Conservation (phyloP, 2,113 vertebrate species). For the Morone saxatilis region DNA sequence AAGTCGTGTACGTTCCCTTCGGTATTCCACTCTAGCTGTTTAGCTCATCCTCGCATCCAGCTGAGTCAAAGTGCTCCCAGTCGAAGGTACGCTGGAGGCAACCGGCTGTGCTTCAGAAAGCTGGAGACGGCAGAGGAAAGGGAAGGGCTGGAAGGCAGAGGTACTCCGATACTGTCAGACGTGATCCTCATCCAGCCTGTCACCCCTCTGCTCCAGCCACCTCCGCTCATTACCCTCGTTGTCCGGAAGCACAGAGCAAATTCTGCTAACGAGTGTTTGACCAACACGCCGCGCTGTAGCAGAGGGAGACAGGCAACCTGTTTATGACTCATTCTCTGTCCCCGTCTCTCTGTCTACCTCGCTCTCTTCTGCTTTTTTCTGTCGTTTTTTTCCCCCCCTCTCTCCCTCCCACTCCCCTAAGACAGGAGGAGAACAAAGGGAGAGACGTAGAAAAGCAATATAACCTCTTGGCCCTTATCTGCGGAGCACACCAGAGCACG, state of each 20-base stretch:
- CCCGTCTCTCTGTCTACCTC: not conserved
- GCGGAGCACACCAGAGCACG: slow-evolving; percentile 68
- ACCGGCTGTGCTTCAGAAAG: slow-evolving; percentile 40
- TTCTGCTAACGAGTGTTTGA: slow-evolving; percentile 76
- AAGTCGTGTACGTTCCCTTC: slow-evolving; percentile 55
- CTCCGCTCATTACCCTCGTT: slow-evolving; percentile 65
- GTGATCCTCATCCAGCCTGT: slow-evolving; percentile 58
- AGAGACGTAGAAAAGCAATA: slow-evolving; percentile 72
- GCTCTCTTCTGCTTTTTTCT: slow-evolving; percentile 4
- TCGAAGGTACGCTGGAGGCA: slow-evolving; percentile 64
- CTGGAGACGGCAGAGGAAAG: slow-evolving; percentile 33
- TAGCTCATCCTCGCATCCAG: slow-evolving; percentile 67
- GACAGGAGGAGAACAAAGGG: slow-evolving; percentile 73
- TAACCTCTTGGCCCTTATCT: slow-evolving; percentile 76
- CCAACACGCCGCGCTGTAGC: slow-evolving; percentile 54
- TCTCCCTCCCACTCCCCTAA: slow-evolving; percentile 49
- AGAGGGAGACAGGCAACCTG: slow-evolving; percentile 65
- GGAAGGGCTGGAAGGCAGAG: slow-evolving; percentile 57
- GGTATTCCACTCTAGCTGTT: slow-evolving; percentile 57
- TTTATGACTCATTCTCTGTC: slow-evolving; percentile 45
- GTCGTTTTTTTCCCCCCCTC: not conserved
- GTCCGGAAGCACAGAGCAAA: slow-evolving; percentile 65
- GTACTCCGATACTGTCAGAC: slow-evolving; percentile 66
- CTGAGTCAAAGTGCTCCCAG: slow-evolving; percentile 65
- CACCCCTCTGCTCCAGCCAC: slow-evolving; percentile 59